Evolutionary conservation across 2,797 vertebrate species (phyloP).

Genomic region (Gallinago solitaria): DNA sequence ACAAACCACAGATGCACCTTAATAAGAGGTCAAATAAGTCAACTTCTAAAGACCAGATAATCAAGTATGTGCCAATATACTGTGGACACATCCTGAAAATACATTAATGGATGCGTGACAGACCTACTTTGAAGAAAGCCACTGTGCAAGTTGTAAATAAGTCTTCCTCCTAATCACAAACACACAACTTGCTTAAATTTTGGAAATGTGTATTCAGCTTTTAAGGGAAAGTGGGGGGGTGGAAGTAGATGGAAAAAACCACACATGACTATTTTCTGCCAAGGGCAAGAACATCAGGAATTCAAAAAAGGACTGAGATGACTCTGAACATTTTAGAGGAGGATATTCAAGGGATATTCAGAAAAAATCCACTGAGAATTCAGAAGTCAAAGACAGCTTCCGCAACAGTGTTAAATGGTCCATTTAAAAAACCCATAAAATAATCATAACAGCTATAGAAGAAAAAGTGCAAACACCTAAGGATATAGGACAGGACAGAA

Average conservation of each 20-base stretch:
- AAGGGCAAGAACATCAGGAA: neutral
- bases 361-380: neutral
- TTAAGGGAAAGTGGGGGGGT: neutral
- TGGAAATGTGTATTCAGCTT: neutral
- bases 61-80: neutral
- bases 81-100: neutral
- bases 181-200: neutral
- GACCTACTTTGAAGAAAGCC: neutral
- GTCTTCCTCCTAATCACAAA: neutral
- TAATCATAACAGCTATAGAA: neutral
- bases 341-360: neutral
- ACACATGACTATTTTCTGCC: neutral
- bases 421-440: neutral
- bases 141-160: neutral
- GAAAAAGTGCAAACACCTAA: neutral
- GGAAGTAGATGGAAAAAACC: fast-evolving
- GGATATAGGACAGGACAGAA: neutral
- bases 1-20: neutral
- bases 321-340: neutral
- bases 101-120: neutral
- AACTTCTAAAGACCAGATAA: neutral
- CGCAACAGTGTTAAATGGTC: neutral
- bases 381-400: neutral
- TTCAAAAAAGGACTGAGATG: neutral
- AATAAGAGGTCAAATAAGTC: neutral